phyloP scores from a whole-genome alignment of 2,113 vertebrate species.

The Brevimyrus niger region DNA sequence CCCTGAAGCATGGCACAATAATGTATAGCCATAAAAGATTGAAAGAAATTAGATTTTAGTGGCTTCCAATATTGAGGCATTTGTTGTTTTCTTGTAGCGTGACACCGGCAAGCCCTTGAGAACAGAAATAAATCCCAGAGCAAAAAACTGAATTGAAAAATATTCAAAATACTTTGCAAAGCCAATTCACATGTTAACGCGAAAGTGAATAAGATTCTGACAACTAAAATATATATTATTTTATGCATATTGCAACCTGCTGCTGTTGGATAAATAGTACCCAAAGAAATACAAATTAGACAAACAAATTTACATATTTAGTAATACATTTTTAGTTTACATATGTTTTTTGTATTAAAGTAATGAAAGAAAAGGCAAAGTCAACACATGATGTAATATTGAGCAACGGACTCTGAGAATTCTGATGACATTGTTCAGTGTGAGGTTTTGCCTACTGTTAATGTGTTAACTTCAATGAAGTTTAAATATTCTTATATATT shows the following conservation, averaged over 20 bases:
- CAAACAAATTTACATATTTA: neutral
- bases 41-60: neutral
- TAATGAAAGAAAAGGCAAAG: neutral
- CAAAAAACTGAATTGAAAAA: conserved; percentile 2
- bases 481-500: neutral
- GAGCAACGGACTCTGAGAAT: neutral
- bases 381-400: neutral
- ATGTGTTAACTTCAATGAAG: neutral
- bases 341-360: neutral
- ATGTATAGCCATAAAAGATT: neutral
- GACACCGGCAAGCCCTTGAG: neutral
- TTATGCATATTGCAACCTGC: neutral
- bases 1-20: neutral
- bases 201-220: neutral
- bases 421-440: neutral
- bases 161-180: neutral
- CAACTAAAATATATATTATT: neutral
- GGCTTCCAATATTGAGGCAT: neutral
- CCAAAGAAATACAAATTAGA: neutral
- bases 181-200: neutral
- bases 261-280: neutral
- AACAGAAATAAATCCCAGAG: neutral
- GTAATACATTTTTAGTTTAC: neutral
- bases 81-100: neutral
- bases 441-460: neutral